phyloP scores from a whole-genome alignment of 23 tunicate genomes.

The Ciona savignyi region DNA sequence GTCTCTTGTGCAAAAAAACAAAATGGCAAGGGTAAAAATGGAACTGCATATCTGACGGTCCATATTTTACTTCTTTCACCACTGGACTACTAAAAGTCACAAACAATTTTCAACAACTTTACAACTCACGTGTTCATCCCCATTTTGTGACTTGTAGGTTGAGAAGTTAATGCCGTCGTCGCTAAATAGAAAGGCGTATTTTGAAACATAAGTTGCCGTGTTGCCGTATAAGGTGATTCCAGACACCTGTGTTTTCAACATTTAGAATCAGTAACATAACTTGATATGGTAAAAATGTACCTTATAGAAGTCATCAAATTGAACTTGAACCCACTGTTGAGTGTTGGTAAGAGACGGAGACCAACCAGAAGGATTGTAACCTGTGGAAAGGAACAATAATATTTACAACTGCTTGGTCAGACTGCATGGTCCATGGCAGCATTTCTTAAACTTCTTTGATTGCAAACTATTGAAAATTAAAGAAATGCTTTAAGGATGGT shows the following conservation, averaged over 20 bases:
- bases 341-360: conserved; percentile 27
- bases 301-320: conserved; percentile 70
- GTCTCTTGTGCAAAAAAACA: no score
- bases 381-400: conserved; percentile 6
- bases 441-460: neutral
- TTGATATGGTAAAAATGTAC: no score
- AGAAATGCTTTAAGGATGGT: neutral
- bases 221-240: conserved; percentile 60
- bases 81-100: neutral
- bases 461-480: no score
- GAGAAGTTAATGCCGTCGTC: conserved; percentile 54
- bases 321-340: conserved; percentile 70
- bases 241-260: no score
- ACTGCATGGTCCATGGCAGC: no score
- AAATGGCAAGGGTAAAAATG: no score
- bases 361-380: conserved; percentile 81
- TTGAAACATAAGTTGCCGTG: conserved; percentile 32
- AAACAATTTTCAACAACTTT: neutral
- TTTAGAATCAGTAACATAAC: no score
- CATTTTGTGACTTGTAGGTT: conserved; percentile 37
- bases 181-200: conserved; percentile 52
- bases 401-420: neutral
- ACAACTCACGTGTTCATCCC: conserved; percentile 54
- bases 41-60: no score
- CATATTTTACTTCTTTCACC: no score